A percentile compares a stretch with the other conserved stretches of the same genome.
Evolutionary conservation across 2,797 vertebrate genomes (phyloP).

Genomic region (Lagorchestes hirsutus): DNA sequence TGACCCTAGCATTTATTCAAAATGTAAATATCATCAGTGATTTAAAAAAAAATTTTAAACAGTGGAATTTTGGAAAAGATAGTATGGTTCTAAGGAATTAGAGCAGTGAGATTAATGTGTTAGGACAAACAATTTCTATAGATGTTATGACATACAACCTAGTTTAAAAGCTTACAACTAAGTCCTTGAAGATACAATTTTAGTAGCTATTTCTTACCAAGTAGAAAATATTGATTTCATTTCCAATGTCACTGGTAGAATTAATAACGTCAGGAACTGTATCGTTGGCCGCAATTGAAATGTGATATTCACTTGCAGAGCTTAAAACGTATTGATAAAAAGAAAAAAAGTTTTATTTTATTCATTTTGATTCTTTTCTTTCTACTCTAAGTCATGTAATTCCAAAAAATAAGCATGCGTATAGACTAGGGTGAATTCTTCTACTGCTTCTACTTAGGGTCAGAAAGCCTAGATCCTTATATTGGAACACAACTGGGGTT

Average conservation of each 20-base stretch:
- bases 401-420: not conserved
- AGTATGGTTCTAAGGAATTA: not conserved
- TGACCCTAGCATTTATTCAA: slow-evolving; percentile 22
- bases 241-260: slow-evolving; percentile 90
- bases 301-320: slow-evolving; percentile 87
- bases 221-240: slow-evolving; percentile 93
- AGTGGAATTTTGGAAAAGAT: slow-evolving; percentile 33
- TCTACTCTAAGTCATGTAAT: not conserved
- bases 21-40: not conserved
- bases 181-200: not conserved
- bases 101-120: not conserved
- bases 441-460: not conserved
- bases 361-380: slow-evolving; percentile 24
- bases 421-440: slow-evolving; percentile 12
- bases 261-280: slow-evolving; percentile 87
- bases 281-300: slow-evolving; percentile 91
- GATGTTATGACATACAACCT: slow-evolving; percentile 8
- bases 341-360: slow-evolving; percentile 28
- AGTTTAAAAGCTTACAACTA: slow-evolving; percentile 24
- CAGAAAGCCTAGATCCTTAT: not conserved
- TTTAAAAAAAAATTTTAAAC: slow-evolving; percentile 40
- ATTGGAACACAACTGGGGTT: slow-evolving; percentile 6
- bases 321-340: slow-evolving; percentile 76
- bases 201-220: slow-evolving; percentile 87
- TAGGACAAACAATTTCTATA: not conserved